These are phyloP conservation scores for Calephelis perditalis DNA, from an alignment of 2,888 invertebrate species.

Conservation along the genomic window DNA sequence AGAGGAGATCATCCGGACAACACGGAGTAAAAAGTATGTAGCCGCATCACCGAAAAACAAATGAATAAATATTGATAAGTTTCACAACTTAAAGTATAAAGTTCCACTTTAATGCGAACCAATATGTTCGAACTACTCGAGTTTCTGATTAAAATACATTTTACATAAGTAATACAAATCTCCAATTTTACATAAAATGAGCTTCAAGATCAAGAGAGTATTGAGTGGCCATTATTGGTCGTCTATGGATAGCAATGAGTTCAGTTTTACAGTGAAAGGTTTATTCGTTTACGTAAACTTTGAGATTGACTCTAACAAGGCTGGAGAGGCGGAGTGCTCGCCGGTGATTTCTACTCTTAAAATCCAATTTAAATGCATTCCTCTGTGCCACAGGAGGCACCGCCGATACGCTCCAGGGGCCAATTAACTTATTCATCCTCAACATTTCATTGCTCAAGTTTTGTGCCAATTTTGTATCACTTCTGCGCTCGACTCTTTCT, in stretches of 20 bases:
- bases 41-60: too few species aligned
- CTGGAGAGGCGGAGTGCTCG: slow-evolving; percentile 60
- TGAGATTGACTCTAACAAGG: slow-evolving; percentile 76
- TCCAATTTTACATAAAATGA: slow-evolving; percentile 1
- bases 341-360: slow-evolving; percentile 77
- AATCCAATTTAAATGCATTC: slow-evolving; percentile 79
- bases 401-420: slow-evolving; percentile 72
- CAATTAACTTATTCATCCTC: slow-evolving; percentile 78
- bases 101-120: too few species aligned
- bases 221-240: slow-evolving; percentile 9
- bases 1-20: too few species aligned
- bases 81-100: too few species aligned
- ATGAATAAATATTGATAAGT: too few species aligned
- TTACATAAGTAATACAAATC: too few species aligned
- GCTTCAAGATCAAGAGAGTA: neutral
- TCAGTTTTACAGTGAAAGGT: slow-evolving; percentile 38
- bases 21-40: too few species aligned
- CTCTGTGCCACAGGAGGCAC: slow-evolving; percentile 73
- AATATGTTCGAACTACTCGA: too few species aligned
- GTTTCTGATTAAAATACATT: too few species aligned
- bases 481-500: slow-evolving; percentile 12
- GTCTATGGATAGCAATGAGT: slow-evolving; percentile 13
- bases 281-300: slow-evolving; percentile 77
- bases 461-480: slow-evolving; percentile 34
- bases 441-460: slow-evolving; percentile 75